Percentiles rank a stretch among this genome's conserved stretches.
These are phyloP conservation scores for Drosophila sp. DNA, from an alignment of 1,140 invertebrate species.

Conservation along the genomic window DNA sequence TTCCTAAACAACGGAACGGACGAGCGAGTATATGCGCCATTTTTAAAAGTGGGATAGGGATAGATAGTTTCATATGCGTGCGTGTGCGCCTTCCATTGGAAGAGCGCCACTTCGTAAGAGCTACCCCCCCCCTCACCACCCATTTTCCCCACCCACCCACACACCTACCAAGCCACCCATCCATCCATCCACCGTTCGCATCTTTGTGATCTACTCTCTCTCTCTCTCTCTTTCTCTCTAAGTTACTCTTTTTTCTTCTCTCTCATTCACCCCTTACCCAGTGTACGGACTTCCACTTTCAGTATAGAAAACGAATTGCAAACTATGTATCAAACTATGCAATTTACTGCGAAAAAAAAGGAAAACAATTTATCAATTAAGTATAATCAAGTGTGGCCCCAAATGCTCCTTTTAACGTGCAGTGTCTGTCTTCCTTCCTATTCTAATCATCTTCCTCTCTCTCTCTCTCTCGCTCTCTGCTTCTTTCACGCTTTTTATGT, in stretches of 20 bases:
- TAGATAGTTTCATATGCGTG: constrained; percentile 77
- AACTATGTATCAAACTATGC: constrained; percentile 48
- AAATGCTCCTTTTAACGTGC: constrained; percentile 28
- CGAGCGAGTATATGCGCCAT: constrained; percentile 77
- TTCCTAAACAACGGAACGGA: constrained; percentile 70
- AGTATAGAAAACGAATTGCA: constrained; percentile 62
- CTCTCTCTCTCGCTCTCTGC: background rate
- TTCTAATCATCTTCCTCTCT: too few relatives aligned
- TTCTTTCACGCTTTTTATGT: background rate
- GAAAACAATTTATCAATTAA: constrained; percentile 64
- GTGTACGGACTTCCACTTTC: constrained; percentile 30
- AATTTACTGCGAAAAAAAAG: constrained; percentile 54
- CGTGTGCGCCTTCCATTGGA: constrained; percentile 77
- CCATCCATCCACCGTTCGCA: background rate
- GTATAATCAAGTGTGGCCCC: constrained; percentile 56
- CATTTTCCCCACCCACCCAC: background rate
- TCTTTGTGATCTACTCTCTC: constrained; percentile 2
- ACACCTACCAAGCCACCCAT: background rate
- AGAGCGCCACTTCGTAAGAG: constrained; percentile 35
- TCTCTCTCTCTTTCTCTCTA: background rate
- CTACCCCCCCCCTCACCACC: too few relatives aligned
- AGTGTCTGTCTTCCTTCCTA: background rate
- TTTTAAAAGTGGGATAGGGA: constrained; percentile 80
- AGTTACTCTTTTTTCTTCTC: background rate
- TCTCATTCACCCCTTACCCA: background rate